Percentiles rank a stretch among this genome's conserved stretches.
Conservation (phyloP, 2,113 vertebrate genomes). For the Hippocampus barbouri region DNA sequence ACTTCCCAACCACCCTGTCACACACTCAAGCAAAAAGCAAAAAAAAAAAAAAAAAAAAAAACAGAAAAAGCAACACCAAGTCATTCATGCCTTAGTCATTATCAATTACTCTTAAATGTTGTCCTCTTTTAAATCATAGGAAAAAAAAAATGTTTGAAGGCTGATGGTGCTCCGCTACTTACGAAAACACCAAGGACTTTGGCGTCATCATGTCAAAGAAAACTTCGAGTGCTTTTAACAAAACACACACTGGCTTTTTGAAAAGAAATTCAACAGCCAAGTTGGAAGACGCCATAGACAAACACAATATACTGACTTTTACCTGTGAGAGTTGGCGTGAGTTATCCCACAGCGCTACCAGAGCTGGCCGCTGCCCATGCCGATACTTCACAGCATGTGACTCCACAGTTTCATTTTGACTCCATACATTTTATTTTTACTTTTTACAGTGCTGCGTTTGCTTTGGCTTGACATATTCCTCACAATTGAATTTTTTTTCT, state of each 20-base stretch:
- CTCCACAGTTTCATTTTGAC: constrained; percentile 16
- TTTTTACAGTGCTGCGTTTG: neutral
- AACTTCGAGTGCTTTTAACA: neutral
- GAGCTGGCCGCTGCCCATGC: constrained; percentile 12
- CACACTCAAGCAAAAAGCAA: constrained; percentile 15
- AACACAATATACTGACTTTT: neutral
- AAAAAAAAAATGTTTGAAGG: neutral
- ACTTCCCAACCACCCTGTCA: constrained; percentile 45
- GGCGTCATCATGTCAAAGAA: neutral
- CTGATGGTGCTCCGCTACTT: neutral
- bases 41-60: neutral
- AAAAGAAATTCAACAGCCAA: neutral
- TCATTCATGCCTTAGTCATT: neutral
- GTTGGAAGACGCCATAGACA: neutral
- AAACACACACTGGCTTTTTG: neutral
- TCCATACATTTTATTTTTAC: neutral
- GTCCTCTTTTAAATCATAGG: neutral
- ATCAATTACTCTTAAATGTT: neutral
- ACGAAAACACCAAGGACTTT: neutral
- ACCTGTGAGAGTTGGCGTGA: neutral
- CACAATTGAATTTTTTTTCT: neutral
- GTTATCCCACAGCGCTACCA: constrained; percentile 31
- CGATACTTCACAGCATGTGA: constrained; percentile 35
- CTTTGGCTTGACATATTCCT: neutral
- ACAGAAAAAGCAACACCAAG: constrained; percentile 2